These are phyloP conservation scores for Dryoscopus gambensis DNA, from an alignment of 2,113 vertebrate species.

Conservation along the genomic window DNA sequence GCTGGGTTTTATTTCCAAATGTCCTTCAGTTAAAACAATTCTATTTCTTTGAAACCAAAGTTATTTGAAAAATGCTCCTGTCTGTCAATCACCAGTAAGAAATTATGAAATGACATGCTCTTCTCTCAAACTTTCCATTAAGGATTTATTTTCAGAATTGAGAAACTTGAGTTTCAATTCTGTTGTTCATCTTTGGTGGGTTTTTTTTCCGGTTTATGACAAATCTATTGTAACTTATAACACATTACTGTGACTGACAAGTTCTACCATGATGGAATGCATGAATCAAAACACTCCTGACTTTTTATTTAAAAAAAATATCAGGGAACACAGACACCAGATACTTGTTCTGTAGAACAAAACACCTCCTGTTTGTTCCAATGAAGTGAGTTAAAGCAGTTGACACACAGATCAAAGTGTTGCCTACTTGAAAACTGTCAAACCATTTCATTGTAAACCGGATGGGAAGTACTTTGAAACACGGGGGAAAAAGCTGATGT, in stretches of 20 bases:
- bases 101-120: background rate
- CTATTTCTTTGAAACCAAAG: background rate
- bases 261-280: background rate
- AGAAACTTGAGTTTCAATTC: background rate
- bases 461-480: background rate
- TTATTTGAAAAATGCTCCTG: background rate
- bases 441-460: background rate
- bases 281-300: background rate
- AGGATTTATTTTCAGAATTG: background rate
- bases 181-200: background rate
- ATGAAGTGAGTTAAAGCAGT: background rate
- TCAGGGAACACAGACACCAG: background rate
- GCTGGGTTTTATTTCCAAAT: background rate
- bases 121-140: background rate
- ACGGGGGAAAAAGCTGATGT: background rate
- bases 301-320: background rate
- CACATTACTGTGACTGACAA: background rate
- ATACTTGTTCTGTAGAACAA: background rate
- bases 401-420: conserved; percentile 28
- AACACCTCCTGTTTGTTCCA: background rate
- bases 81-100: background rate
- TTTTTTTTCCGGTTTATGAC: background rate
- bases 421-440: conserved; percentile 39
- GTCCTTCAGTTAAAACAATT: background rate
- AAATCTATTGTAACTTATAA: background rate